Evolutionary conservation across 64 coral and sea anemone genomes (phyloP).

Genomic region (Orbicella faveolata): DNA sequence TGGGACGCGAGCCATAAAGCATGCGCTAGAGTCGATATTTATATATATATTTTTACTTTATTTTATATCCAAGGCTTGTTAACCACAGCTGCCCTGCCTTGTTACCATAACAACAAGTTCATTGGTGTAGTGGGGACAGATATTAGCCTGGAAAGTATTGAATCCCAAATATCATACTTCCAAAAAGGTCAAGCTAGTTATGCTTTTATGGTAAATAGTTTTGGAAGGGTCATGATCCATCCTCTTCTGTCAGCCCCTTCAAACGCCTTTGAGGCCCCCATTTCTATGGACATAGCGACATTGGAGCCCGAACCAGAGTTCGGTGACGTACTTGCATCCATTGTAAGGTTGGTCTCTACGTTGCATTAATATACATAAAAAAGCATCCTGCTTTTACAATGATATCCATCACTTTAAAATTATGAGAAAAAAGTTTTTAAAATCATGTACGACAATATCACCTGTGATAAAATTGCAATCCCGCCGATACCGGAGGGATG

Average conservation of each 20-base stretch:
- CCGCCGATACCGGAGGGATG: too few species aligned
- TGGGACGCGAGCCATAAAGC: too few species aligned
- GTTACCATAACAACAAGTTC: slow-evolving; percentile 49
- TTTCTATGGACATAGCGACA: slow-evolving; percentile 63
- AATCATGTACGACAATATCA: too few species aligned
- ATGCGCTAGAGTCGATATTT: not conserved
- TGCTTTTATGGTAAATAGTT: slow-evolving; percentile 59
- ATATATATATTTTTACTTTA: too few species aligned
- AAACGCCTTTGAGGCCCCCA: slow-evolving; percentile 20
- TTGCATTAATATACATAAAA: too few species aligned
- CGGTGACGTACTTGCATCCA: slow-evolving; percentile 8
- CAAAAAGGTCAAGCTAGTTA: slow-evolving; percentile 56
- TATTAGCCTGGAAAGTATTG: slow-evolving; percentile 49
- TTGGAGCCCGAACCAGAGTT: slow-evolving; percentile 48
- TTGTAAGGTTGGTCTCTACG: slow-evolving; percentile 15
- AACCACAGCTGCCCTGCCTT: slow-evolving; percentile 41
- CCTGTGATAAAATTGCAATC: too few species aligned
- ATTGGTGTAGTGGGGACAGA: slow-evolving; percentile 63
- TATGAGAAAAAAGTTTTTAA: too few species aligned
- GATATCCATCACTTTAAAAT: too few species aligned
- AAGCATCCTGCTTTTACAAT: too few species aligned
- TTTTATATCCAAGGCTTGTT: slow-evolving; percentile 22
- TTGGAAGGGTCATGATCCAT: slow-evolving; percentile 63
- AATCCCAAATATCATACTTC: slow-evolving; percentile 63
- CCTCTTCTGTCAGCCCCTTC: slow-evolving; percentile 67